Percentiles rank a stretch among this genome's conserved stretches.
Evolutionary conservation across 2,888 invertebrate species (phyloP).

Genomic region (Copidosoma aretas): DNA sequence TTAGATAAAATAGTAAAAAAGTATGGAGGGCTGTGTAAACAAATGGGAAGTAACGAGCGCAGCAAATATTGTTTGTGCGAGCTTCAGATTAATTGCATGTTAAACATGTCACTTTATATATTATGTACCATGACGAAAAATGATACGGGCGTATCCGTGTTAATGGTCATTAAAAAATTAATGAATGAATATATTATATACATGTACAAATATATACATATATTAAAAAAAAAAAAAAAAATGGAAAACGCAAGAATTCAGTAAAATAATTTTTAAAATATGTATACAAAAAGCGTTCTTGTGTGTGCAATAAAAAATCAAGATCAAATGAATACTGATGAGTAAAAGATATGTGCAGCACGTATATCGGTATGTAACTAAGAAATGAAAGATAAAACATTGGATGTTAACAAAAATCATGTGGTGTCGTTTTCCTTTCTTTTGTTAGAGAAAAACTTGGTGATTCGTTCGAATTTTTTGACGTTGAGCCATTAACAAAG

Average conservation of each 20-base stretch:
- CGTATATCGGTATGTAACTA: constrained; percentile 55
- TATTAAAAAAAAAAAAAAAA: constrained; percentile 21
- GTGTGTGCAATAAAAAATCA: constrained; percentile 8
- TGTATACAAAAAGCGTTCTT: background rate
- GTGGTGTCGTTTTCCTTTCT: background rate
- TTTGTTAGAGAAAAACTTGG: constrained; percentile 1
- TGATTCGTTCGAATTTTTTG: constrained; percentile 21
- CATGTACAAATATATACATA: too few relatives aligned
- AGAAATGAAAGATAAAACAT: constrained; percentile 39
- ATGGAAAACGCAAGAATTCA: constrained; percentile 40
- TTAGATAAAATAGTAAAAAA: constrained; percentile 41
- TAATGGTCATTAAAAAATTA: constrained; percentile 53
- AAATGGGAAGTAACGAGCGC: constrained; percentile 60
- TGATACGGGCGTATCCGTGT: constrained; percentile 57
- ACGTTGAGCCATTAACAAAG: constrained; percentile 4
- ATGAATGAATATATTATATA: constrained; percentile 21
- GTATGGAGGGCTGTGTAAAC: constrained; percentile 55
- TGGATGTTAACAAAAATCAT: constrained; percentile 11
- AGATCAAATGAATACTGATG: constrained; percentile 56
- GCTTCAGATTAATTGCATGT: constrained; percentile 63
- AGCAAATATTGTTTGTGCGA: constrained; percentile 61
- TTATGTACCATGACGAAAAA: constrained; percentile 48
- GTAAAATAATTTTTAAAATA: background rate
- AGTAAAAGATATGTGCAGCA: constrained; percentile 50
- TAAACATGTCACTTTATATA: constrained; percentile 61